These are phyloP conservation scores for Geophilus truncorum DNA, from an alignment of 2,888 invertebrate genomes.

Conservation along the genomic window DNA sequence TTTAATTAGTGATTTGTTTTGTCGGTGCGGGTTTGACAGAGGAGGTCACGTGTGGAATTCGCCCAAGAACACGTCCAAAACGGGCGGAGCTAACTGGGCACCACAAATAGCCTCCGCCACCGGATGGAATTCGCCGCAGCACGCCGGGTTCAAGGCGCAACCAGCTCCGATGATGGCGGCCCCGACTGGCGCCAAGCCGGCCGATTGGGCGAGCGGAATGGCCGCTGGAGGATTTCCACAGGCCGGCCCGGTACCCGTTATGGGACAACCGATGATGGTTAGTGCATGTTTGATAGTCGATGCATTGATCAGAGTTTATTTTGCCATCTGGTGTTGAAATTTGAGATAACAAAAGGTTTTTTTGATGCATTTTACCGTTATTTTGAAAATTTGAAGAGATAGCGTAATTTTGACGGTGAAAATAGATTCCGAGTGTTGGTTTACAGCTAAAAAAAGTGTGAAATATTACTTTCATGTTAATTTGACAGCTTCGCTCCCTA, in stretches of 20 bases:
- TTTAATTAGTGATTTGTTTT: neutral
- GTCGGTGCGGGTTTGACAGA: conserved; percentile 50
- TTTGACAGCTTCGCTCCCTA: too few species aligned
- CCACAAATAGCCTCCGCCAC: conserved; percentile 56
- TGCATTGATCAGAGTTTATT: too few species aligned
- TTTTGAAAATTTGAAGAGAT: too few species aligned
- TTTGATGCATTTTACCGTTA: too few species aligned
- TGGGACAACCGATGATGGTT: conserved; percentile 28
- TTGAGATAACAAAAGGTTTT: too few species aligned
- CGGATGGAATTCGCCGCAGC: conserved; percentile 38
- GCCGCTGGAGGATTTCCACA: conserved; percentile 34
- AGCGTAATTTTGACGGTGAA: too few species aligned
- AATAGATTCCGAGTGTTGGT: too few species aligned
- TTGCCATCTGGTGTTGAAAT: too few species aligned
- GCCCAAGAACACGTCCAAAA: conserved; percentile 77
- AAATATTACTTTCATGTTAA: too few species aligned
- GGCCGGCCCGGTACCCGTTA: neutral
- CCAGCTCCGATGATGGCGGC: neutral
- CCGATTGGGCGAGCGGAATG: conserved; percentile 37
- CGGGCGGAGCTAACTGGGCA: conserved; percentile 68
- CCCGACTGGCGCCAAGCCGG: conserved; percentile 30
- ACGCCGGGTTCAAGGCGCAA: conserved; percentile 35
- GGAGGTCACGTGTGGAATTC: conserved; percentile 82
- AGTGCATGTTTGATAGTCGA: neutral
- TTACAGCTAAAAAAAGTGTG: too few species aligned